Evolutionary conservation across 2,113 vertebrate genomes (phyloP), one percentile per base, ranked within the genome.

Genomic region (Melanocharis versteri): DNA sequence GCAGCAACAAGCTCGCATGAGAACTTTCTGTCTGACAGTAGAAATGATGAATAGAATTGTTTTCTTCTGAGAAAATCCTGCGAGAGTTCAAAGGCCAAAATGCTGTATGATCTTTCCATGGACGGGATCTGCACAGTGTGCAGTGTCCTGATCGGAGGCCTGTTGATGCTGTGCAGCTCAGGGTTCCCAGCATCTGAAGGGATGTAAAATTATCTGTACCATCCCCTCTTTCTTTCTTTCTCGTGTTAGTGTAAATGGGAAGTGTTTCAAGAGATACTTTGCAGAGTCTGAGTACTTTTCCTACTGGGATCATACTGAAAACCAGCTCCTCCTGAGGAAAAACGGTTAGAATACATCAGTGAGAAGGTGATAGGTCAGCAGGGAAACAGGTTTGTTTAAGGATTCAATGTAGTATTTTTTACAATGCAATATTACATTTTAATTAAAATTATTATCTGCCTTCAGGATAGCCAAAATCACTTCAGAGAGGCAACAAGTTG

Each of bases 361-460:
- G 37, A 80, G 62, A 78, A 75, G 11, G 21, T 42, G 69, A 66
- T 21, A 64, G 37, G 40, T 71, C 64, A 64, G 10, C 84, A 71
- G 42, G 30, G 51, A 73, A 94, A 91, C 15, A 72, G 62, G 24
- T 71, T 85, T 85, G 21, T 83, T 66, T 73, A 69, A 75, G 17
- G n/a, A 28, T 85, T 89, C 53, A 70, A 42, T 26, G 15, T 3
- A 60, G 37, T 53, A 88, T 26, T 62, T 90, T 31, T 53, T 53
- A 79, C 37, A 87, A 90, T 6, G 7, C 26, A 90, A 69, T 56
- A 31, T 42, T 91, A 81, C 15, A 28, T 72, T 93, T 88, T 39
- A 90, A 86, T 93, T 88, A 47, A 70, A 91, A 60, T 62, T 40
- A 45, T 86, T 45, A 30, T 37, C 40, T 83, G 64, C 64, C 78